Evolutionary conservation across 2,797 vertebrate genomes (phyloP).

Genomic region (Alfaro cultratus): DNA sequence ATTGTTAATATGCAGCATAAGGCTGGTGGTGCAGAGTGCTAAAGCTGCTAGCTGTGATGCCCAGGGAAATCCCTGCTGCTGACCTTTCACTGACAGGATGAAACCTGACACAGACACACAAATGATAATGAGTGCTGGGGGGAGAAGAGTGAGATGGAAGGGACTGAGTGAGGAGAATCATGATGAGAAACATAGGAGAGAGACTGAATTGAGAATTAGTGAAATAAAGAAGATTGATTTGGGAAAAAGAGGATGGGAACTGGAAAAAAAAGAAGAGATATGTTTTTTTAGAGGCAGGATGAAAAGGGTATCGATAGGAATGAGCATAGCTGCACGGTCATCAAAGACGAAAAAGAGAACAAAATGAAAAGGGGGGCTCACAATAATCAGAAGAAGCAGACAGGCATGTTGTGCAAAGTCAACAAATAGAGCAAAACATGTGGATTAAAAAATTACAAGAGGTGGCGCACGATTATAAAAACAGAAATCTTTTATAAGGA

Average conservation of each 20-base stretch:
- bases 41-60: conserved; percentile 75
- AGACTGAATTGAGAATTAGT: conserved; percentile 38
- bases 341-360: background rate
- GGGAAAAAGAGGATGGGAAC: conserved; percentile 9
- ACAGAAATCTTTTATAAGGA: background rate
- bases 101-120: conserved; percentile 75
- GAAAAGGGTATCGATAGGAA: conserved; percentile 8
- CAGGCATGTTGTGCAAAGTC: background rate
- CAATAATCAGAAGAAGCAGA: conserved; percentile 6
- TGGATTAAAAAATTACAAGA: conserved; percentile 1
- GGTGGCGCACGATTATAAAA: conserved; percentile 7
- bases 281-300: conserved; percentile 14
- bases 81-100: conserved; percentile 81
- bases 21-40: conserved; percentile 71
- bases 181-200: conserved; percentile 21
- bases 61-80: conserved; percentile 79
- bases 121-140: conserved; percentile 69
- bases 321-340: background rate
- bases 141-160: conserved; percentile 32
- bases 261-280: conserved; percentile 11
- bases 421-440: conserved; percentile 21
- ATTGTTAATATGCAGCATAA: conserved; percentile 76
- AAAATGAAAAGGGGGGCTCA: background rate
- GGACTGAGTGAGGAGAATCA: conserved; percentile 17
- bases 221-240: conserved; percentile 42